These are phyloP conservation scores for Dasyurus viverrinus DNA, from an alignment of 2,113 vertebrate species.

Conservation along the genomic window DNA sequence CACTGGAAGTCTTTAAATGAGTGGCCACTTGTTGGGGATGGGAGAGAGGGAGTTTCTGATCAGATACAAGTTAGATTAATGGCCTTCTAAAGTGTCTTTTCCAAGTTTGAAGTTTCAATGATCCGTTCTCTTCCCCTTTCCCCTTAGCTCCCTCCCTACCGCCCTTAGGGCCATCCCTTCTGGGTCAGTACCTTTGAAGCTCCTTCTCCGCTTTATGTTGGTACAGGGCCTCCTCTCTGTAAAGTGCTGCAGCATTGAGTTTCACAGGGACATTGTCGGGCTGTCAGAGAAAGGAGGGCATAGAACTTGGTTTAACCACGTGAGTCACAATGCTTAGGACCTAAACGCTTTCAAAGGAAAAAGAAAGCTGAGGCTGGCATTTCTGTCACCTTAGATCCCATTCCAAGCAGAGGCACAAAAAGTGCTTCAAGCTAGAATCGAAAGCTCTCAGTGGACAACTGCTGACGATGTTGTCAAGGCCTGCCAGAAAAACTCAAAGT, in stretches of 20 bases:
- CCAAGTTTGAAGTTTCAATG: background rate
- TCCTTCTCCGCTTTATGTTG: constrained; percentile 89
- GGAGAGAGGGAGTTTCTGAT: background rate
- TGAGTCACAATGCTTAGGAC: constrained; percentile 65
- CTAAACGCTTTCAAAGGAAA: constrained; percentile 70
- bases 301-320: constrained; percentile 59
- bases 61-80: background rate
- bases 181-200: constrained; percentile 85
- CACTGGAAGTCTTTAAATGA: background rate
- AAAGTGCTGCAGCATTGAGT: constrained; percentile 91
- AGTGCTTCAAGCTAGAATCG: constrained; percentile 66
- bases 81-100: background rate
- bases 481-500: background rate
- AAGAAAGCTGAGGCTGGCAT: constrained; percentile 66
- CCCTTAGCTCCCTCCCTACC: too few species aligned
- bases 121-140: background rate
- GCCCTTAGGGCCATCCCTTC: background rate
- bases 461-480: background rate
- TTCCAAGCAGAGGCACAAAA: constrained; percentile 64
- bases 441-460: background rate
- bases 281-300: constrained; percentile 77
- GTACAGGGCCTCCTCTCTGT: constrained; percentile 89
- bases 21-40: background rate
- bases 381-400: constrained; percentile 1
- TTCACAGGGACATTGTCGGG: constrained; percentile 85